Evolutionary conservation across 2,888 invertebrate species (phyloP).

Genomic region (Machimus rusticus): DNA sequence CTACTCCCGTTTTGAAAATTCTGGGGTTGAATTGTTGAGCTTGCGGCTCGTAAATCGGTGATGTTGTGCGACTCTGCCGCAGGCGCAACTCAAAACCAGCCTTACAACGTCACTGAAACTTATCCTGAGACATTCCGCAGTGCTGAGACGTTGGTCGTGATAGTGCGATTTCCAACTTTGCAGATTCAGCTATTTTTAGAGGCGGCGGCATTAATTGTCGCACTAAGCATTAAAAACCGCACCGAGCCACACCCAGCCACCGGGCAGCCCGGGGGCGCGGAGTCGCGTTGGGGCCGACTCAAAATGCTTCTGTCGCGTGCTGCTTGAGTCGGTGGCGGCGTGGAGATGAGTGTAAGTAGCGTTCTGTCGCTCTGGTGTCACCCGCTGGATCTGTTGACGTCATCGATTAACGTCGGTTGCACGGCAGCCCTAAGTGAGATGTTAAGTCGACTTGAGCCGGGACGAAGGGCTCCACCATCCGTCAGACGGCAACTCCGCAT

Average conservation of each 20-base stretch:
- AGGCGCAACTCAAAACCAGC: background rate
- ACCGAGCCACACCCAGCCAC: background rate
- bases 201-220: background rate
- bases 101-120: background rate
- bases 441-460: background rate
- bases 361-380: background rate
- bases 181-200: constrained; percentile 20
- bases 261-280: background rate
- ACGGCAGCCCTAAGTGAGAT: background rate
- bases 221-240: background rate
- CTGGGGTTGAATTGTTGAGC: too few relatives aligned
- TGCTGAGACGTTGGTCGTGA: background rate
- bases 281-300: background rate
- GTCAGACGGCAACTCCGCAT: background rate
- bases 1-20: too few relatives aligned
- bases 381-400: background rate
- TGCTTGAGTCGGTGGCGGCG: background rate
- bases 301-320: background rate
- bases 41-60: too few relatives aligned
- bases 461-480: background rate
- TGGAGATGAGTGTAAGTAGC: background rate
- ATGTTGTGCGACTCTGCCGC: too few relatives aligned
- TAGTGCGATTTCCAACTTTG: background rate
- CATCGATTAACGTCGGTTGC: background rate
- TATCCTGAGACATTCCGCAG: background rate